phyloP scores from a whole-genome alignment of 2,888 invertebrate genomes.

The Athripsodes cinereus region DNA sequence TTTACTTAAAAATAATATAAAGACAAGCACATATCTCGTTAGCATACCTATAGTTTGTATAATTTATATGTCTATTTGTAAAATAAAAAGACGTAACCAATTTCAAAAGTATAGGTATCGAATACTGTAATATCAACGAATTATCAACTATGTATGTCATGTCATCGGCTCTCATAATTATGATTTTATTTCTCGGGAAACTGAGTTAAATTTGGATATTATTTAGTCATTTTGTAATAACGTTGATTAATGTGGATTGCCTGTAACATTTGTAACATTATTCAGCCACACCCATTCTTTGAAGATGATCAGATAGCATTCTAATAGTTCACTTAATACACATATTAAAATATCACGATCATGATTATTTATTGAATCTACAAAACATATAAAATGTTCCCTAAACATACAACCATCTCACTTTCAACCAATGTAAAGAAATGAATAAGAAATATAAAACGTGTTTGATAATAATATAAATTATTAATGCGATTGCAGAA shows the following conservation, averaged over 20 bases:
- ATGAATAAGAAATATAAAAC: not conserved
- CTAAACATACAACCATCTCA: not conserved
- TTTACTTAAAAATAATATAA: too few species aligned
- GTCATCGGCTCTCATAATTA: too few species aligned
- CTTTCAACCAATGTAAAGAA: not conserved
- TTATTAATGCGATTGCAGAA: not conserved
- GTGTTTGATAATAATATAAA: not conserved
- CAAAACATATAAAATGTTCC: not conserved
- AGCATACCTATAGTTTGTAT: too few species aligned
- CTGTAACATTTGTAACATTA: not conserved
- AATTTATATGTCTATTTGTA: too few species aligned
- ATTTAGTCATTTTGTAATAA: not conserved
- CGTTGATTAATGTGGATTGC: not conserved
- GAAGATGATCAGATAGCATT: conserved; percentile 18
- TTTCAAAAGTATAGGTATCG: too few species aligned
- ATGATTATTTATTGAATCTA: conserved; percentile 1
- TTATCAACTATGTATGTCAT: too few species aligned
- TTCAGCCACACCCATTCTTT: conserved; percentile 2
- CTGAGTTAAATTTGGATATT: too few species aligned
- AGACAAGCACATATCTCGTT: too few species aligned
- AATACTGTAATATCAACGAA: too few species aligned
- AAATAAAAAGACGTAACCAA: too few species aligned
- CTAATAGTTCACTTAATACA: conserved; percentile 21
- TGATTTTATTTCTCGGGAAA: too few species aligned
- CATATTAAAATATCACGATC: conserved; percentile 19